A percentile compares a stretch with the other conserved stretches of the same genome.
phyloP scores from a whole-genome alignment of 1,140 invertebrate species.

The Drosophila biarmipes region DNA sequence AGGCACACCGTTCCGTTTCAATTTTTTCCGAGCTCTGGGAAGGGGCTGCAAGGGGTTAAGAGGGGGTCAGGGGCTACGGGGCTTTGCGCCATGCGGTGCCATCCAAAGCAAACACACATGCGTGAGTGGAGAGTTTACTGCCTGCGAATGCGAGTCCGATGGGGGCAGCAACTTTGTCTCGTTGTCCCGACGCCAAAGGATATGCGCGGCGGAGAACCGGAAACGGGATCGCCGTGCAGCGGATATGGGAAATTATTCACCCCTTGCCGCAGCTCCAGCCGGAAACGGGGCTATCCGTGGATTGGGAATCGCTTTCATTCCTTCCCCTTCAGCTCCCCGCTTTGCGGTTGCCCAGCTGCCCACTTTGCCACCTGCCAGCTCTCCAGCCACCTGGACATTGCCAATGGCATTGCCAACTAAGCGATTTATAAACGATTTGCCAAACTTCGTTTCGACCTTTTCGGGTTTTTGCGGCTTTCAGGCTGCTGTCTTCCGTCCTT shows the following conservation, averaged over 20 bases:
- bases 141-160: constrained; percentile 8
- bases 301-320: constrained; percentile 42
- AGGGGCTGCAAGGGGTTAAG: background rate
- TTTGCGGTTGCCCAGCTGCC: constrained; percentile 32
- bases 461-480: constrained; percentile 52
- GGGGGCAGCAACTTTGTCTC: constrained; percentile 22
- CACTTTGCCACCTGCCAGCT: constrained; percentile 19
- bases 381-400: constrained; percentile 31
- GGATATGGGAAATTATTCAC: constrained; percentile 81
- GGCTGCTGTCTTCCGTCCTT: constrained; percentile 27
- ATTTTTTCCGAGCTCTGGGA: constrained; percentile 18
- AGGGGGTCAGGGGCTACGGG: constrained; percentile 18
- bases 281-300: constrained; percentile 45
- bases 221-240: constrained; percentile 68
- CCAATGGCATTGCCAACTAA: constrained; percentile 56
- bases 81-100: constrained; percentile 21
- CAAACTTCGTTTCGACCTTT: constrained; percentile 70
- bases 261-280: constrained; percentile 45
- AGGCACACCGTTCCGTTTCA: constrained; percentile 47
- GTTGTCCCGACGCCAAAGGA: constrained; percentile 42
- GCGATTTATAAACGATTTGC: constrained; percentile 80
- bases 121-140: constrained; percentile 32
- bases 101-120: constrained; percentile 19
- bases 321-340: constrained; percentile 13
- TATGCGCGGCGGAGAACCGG: constrained; percentile 38